Evolutionary conservation across 2,888 invertebrate genomes (phyloP).

Genomic region (Neuroscelio doddi): DNA sequence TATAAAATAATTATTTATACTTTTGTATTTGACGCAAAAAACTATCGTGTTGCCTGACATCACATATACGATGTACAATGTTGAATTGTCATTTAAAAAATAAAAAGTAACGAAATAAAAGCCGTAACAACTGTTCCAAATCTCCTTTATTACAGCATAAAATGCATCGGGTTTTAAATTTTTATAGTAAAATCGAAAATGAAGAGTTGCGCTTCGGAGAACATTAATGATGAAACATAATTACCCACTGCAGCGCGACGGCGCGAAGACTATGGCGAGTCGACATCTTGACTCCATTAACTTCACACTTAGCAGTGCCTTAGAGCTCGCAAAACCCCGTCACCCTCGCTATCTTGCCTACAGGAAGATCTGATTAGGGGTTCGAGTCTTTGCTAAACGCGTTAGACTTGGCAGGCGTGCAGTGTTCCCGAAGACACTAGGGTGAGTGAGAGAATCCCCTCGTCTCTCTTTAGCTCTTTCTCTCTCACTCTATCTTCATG

Average conservation of each 20-base stretch:
- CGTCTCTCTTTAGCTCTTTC: conserved; percentile 34
- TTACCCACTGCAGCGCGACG: background rate
- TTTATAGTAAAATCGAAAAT: too few species aligned
- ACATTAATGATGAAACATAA: conserved; percentile 1
- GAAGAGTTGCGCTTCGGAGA: too few species aligned
- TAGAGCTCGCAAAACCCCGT: conserved; percentile 49
- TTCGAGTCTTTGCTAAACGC: conserved; percentile 71
- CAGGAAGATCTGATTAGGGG: conserved; percentile 71
- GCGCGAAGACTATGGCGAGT: conserved; percentile 20
- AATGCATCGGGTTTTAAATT: too few species aligned
- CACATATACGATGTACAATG: too few species aligned
- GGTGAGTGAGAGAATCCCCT: conserved; percentile 33
- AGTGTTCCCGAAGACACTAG: conserved; percentile 30
- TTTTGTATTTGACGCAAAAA: too few species aligned
- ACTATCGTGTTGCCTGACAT: too few species aligned
- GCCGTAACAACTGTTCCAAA: too few species aligned
- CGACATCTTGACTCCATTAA: conserved; percentile 71
- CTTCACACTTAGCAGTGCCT: conserved; percentile 70
- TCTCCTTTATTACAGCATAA: too few species aligned
- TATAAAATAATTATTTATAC: too few species aligned
- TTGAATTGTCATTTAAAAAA: too few species aligned
- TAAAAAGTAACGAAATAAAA: too few species aligned
- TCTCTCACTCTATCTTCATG: conserved; percentile 45
- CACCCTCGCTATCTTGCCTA: conserved; percentile 51
- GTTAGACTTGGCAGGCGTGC: conserved; percentile 64